Conservation (phyloP, 2,113 vertebrate genomes). For the Mohoua ochrocephala region DNA sequence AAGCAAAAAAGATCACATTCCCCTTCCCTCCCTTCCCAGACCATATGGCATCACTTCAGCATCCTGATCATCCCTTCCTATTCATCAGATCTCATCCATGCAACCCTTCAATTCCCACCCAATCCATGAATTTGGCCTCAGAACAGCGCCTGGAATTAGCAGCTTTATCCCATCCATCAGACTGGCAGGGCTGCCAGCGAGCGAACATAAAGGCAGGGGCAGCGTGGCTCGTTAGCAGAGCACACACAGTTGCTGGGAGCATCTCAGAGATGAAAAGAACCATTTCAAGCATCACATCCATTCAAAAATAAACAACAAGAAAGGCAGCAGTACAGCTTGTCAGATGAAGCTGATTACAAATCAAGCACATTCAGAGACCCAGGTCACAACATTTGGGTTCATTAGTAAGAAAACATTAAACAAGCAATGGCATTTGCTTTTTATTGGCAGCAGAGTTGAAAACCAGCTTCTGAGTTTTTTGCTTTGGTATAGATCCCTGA, state of each 20-base stretch:
- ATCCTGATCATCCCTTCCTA: neutral
- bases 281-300: neutral
- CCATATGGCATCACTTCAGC: accelerated
- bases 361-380: neutral
- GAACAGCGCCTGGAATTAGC: neutral
- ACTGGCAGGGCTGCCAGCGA: neutral
- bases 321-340: neutral
- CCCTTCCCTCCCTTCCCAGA: neutral
- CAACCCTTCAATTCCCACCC: neutral
- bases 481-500: neutral
- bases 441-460: neutral
- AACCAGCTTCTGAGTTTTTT: neutral
- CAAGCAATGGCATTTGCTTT: neutral
- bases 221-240: neutral
- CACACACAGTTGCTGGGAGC: neutral
- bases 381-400: neutral
- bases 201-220: neutral
- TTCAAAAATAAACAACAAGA: neutral
- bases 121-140: neutral
- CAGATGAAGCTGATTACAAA: neutral
- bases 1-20: accelerated
- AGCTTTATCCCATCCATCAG: neutral
- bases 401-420: neutral
- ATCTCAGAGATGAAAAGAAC: neutral
- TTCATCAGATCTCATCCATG: neutral